phyloP scores from a whole-genome alignment of 2,113 vertebrate species.

The Prionailurus bengalensis region DNA sequence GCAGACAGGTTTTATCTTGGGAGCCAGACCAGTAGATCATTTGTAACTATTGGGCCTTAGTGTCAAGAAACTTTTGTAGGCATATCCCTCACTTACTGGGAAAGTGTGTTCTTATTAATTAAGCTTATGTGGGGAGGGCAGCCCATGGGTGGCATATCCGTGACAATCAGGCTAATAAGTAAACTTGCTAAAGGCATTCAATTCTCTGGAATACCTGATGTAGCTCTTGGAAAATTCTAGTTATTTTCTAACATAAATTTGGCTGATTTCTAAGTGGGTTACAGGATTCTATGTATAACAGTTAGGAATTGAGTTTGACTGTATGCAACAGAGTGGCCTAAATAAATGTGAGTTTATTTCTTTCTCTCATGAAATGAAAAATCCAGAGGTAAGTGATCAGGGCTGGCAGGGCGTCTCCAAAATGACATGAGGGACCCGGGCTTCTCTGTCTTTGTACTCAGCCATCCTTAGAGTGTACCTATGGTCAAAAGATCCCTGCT shows the following conservation, averaged over 20 bases:
- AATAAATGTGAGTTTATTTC: slow-evolving; percentile 21
- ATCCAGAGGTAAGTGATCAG: not conserved
- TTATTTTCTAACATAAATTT: slow-evolving; percentile 30
- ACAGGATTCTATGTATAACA: not conserved
- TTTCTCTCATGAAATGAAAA: slow-evolving; percentile 36
- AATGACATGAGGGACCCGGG: not conserved
- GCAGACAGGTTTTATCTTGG: slow-evolving; percentile 13
- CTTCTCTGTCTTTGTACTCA: not conserved
- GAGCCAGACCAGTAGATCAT: not conserved
- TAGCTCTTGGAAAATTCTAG: slow-evolving; percentile 42
- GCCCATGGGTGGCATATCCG: not conserved
- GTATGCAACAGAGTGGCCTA: not conserved
- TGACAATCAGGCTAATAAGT: not conserved
- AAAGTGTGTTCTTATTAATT: not conserved
- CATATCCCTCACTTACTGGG: not conserved
- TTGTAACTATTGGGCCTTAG: slow-evolving; percentile 1
- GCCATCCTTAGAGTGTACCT: not conserved
- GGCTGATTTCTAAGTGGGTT: slow-evolving; percentile 9
- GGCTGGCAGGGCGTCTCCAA: not conserved
- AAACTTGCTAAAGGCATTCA: slow-evolving; percentile 6
- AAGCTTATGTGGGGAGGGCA: not conserved
- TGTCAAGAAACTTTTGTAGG: not conserved
- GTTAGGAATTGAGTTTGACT: slow-evolving; percentile 26
- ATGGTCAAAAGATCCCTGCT: not conserved
- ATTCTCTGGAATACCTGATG: not conserved